Evolutionary conservation across 2,797 vertebrate species (phyloP), one percentile per base, ranked within the genome.

Genomic region (Leontopithecus rosalia): DNA sequence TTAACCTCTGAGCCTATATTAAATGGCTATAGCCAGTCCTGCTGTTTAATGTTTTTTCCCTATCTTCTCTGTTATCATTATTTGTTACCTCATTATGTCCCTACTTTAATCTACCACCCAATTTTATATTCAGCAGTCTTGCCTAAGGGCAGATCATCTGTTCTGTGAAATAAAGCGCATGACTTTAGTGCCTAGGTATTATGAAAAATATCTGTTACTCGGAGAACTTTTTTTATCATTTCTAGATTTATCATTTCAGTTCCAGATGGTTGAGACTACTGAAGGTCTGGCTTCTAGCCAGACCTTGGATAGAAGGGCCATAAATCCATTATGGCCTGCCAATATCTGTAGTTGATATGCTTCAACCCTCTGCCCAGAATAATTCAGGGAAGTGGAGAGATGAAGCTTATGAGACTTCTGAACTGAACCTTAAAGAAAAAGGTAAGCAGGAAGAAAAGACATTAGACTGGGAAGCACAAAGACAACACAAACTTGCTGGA

Each of bases 141-240:
- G 93, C 89, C 92, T 90, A 89, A 88, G 46, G 87, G 81, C 30
- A 92, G 48, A 91, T 98, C 93, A 94, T 96, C 77, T 97, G 83
- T 96, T 94, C 81, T 67, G 52, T 41, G 72, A 82, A 91, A 96
- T 86, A 89, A 92, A 95, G 80, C 57, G 11, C 77, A 72, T 55
- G 64, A 87, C 70, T 96, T 91, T 46, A 86, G 58, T 43, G 41
- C 70, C 90, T 87, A 14, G 52, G 81, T 95, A 87, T 96, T 95
- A 88, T 82, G 81, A 96, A 93, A 97, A 96, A 39, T 92, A 96
- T 80, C 64, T 77, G 83, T 67, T 93, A 61, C 39, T 93, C 46
- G 36, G 80, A 84, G 41, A 92, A 81, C 26, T 22, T 72, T 93
- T 93, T 94, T 81, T 95, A 92, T 93, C 83, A 88, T 91, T 93